These are phyloP conservation scores for Threskiornis aethiopicus DNA, from an alignment of 2,797 vertebrate species.

Conservation along the genomic window DNA sequence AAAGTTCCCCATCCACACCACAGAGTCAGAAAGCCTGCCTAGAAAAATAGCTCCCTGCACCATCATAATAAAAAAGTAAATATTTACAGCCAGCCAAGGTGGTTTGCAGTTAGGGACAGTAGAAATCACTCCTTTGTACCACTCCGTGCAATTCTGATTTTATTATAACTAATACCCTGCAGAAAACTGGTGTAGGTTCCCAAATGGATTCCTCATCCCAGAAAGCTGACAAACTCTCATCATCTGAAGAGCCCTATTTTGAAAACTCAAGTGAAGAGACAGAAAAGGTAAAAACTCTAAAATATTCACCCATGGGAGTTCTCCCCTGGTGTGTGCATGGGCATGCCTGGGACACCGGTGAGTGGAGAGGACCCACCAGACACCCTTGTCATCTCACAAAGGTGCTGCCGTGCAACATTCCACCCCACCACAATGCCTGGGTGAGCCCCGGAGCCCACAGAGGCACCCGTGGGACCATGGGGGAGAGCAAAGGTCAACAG, in stretches of 20 bases:
- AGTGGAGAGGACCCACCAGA: too few species aligned
- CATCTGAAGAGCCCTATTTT: rapidly evolving
- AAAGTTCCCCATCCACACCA: background rate
- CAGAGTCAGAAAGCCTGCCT: background rate
- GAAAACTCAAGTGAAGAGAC: background rate
- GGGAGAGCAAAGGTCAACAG: constrained; percentile 17
- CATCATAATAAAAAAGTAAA: background rate
- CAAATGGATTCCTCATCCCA: background rate
- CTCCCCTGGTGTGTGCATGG: rapidly evolving
- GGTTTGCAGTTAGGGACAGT: background rate
- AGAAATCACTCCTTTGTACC: background rate
- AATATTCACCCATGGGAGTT: too few species aligned
- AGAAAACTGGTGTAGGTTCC: background rate
- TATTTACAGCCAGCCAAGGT: background rate
- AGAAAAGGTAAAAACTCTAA: background rate
- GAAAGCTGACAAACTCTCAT: background rate
- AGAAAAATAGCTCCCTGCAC: background rate
- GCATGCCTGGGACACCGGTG: background rate
- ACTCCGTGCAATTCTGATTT: background rate
- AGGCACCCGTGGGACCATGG: constrained; percentile 4
- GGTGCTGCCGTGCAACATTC: background rate
- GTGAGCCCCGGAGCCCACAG: background rate
- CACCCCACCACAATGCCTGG: background rate
- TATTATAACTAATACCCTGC: background rate
- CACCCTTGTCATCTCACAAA: background rate